These are phyloP conservation scores for Malurus alboscapulatus DNA, from an alignment of 2,113 vertebrate genomes.

Conservation along the genomic window DNA sequence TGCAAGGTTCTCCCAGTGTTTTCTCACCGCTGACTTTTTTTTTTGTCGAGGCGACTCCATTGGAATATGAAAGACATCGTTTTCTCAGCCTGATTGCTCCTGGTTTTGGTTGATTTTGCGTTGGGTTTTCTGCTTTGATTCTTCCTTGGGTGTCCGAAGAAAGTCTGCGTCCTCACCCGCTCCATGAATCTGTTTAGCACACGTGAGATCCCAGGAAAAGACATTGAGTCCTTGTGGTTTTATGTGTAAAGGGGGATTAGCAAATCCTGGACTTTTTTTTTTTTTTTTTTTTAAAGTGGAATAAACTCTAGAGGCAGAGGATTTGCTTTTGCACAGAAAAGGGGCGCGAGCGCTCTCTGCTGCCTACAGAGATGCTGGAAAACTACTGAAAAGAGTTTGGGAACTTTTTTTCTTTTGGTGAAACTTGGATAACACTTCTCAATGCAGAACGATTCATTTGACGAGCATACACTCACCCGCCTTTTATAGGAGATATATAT, in stretches of 20 bases:
- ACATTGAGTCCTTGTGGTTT: constrained; percentile 38
- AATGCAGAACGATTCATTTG: constrained; percentile 68
- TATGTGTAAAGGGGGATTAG: constrained; percentile 35
- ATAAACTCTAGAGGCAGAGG: constrained; percentile 74
- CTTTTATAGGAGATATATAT: constrained; percentile 47
- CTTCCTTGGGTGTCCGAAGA: constrained; percentile 17
- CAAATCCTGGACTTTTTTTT: constrained; percentile 10
- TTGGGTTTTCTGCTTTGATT: neutral
- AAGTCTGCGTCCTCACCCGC: neutral
- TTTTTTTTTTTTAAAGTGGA: neutral
- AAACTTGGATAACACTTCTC: constrained; percentile 64
- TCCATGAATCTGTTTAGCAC: constrained; percentile 38
- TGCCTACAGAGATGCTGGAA: constrained; percentile 62
- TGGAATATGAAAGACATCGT: constrained; percentile 17
- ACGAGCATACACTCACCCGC: constrained; percentile 47
- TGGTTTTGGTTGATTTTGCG: neutral
- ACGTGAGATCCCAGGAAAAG: constrained; percentile 62
- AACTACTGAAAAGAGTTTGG: constrained; percentile 66
- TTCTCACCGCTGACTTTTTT: neutral
- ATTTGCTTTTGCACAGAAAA: constrained; percentile 69
- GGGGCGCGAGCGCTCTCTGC: constrained; percentile 61
- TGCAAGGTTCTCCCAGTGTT: neutral
- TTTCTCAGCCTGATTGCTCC: neutral
- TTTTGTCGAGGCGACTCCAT: neutral
- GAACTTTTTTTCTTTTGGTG: constrained; percentile 30